phyloP scores from a whole-genome alignment of 2,797 vertebrate genomes.

The Chrysocyon brachyurus region DNA sequence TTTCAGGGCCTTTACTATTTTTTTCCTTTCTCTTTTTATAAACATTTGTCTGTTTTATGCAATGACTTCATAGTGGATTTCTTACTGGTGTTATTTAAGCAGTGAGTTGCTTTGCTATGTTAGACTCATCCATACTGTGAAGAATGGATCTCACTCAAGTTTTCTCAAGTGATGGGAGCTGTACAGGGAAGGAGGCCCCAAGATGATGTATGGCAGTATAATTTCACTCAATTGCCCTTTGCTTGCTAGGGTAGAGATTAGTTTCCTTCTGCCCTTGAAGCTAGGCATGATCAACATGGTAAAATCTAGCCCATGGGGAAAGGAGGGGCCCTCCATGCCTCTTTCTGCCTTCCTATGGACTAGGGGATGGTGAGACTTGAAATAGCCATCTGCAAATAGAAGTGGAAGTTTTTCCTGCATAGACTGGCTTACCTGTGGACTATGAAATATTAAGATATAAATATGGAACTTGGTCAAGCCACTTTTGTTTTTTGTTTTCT shows the following conservation, averaged over 20 bases:
- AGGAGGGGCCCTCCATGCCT: background rate
- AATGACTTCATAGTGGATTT: background rate
- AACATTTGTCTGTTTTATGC: background rate
- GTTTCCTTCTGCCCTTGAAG: background rate
- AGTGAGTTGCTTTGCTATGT: background rate
- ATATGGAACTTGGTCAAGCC: background rate
- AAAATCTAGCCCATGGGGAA: background rate
- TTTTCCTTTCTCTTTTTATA: slow-evolving; percentile 12
- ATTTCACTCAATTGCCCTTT: background rate
- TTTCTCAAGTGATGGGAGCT: background rate
- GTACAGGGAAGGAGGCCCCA: background rate
- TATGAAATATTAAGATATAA: background rate
- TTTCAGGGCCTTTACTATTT: background rate
- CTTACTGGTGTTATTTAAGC: background rate
- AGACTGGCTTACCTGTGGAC: background rate
- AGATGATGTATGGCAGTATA: too few species aligned
- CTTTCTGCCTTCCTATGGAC: background rate
- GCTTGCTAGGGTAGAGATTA: background rate
- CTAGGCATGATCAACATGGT: background rate
- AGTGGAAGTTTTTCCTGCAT: background rate
- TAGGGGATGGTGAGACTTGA: background rate
- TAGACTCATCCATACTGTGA: background rate
- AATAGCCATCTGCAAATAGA: background rate
- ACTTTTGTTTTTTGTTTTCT: background rate
- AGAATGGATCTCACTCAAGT: background rate